Conservation (phyloP, 2,888 invertebrate species). For the Scelioninae gen. 2 region DNA sequence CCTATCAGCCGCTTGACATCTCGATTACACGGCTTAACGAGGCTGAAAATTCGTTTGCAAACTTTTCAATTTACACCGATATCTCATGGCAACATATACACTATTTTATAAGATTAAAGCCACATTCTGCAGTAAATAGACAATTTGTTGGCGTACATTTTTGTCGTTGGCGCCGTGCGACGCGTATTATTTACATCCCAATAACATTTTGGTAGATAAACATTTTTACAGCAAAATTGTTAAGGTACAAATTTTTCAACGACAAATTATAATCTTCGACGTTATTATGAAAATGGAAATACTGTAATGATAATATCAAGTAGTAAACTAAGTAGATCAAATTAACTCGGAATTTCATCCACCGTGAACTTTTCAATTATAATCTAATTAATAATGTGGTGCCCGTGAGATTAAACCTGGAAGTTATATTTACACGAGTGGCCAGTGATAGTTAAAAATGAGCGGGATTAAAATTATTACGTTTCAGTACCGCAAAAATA, state of each 20-base stretch:
- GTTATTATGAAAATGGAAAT: constrained; percentile 9
- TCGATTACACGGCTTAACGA: constrained; percentile 60
- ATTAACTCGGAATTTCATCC: not conserved
- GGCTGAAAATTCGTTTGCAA: constrained; percentile 59
- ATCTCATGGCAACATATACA: constrained; percentile 41
- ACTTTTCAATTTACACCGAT: constrained; percentile 59
- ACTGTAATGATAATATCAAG: not conserved
- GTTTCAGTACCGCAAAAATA: not conserved
- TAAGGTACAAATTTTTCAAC: not conserved
- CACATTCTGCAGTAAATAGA: constrained; percentile 49
- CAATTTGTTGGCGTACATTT: constrained; percentile 32
- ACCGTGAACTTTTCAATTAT: not conserved
- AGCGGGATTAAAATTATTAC: not conserved
- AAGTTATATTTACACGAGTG: not conserved
- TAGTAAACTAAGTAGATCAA: not conserved
- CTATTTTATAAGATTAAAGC: constrained; percentile 51
- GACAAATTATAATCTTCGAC: not conserved
- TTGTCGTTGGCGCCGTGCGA: constrained; percentile 4
- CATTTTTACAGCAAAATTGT: too few species aligned
- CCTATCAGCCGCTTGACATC: constrained; percentile 57
- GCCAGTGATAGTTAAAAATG: too few species aligned
- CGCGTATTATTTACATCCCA: constrained; percentile 14
- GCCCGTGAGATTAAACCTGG: not conserved
- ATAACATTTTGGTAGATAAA: constrained; percentile 4
- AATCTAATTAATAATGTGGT: not conserved